phyloP scores from a whole-genome alignment of 2,888 invertebrate species.

The Lamproptera curius region DNA sequence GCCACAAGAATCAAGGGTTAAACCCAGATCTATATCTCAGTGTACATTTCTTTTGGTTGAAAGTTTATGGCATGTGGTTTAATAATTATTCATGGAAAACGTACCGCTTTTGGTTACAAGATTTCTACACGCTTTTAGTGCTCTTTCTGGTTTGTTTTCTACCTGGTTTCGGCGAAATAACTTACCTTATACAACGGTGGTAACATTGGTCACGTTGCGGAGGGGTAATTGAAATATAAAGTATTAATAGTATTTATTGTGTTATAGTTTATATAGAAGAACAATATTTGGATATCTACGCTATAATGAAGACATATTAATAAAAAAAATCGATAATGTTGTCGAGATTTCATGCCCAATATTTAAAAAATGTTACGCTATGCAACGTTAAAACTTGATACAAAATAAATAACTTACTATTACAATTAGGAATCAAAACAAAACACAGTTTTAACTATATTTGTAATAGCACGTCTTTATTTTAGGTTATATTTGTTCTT shows the following conservation, averaged over 20 bases:
- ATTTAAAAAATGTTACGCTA: too few relatives aligned
- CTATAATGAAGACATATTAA: too few relatives aligned
- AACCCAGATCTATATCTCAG: constrained; percentile 63
- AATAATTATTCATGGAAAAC: constrained; percentile 47
- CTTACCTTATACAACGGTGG: constrained; percentile 83
- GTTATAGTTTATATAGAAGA: too few relatives aligned
- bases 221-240: constrained; percentile 59
- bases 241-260: too few relatives aligned
- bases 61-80: constrained; percentile 73
- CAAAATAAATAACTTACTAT: too few relatives aligned
- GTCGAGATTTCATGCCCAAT: too few relatives aligned
- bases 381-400: too few relatives aligned
- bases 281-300: too few relatives aligned
- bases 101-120: constrained; percentile 54
- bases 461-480: too few relatives aligned
- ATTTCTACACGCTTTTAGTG: constrained; percentile 52
- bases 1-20: constrained; percentile 65
- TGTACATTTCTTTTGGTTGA: constrained; percentile 71
- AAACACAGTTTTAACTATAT: too few relatives aligned
- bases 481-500: constrained; percentile 65
- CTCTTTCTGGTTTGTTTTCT: constrained; percentile 69
- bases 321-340: too few relatives aligned
- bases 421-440: too few relatives aligned
- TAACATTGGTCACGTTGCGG: constrained; percentile 79
- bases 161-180: constrained; percentile 78